Evolutionary conservation across 2,797 vertebrate genomes (phyloP).

Genomic region (Myotis pilosus): DNA sequence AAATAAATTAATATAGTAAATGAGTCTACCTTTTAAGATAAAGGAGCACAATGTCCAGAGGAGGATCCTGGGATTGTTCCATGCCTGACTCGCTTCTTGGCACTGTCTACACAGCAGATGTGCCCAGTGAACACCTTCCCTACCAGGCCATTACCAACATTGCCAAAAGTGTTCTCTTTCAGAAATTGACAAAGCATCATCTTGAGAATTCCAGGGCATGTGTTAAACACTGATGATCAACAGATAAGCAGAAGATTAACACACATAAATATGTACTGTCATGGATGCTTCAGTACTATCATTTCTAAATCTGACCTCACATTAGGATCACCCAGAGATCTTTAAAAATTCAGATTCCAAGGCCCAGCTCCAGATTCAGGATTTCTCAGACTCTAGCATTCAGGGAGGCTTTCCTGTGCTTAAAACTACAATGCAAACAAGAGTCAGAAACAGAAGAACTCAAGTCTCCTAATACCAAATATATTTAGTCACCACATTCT

Average conservation of each 20-base stretch:
- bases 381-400: not conserved
- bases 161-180: not conserved
- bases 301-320: not conserved
- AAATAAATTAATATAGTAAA: not conserved
- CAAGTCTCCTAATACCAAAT: not conserved
- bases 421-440: not conserved
- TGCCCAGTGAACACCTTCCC: not conserved
- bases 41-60: not conserved
- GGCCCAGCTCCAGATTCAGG: not conserved
- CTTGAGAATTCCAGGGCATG: not conserved
- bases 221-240: not conserved
- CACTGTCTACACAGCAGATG: not conserved
- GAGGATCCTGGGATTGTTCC: not conserved
- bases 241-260: not conserved
- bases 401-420: not conserved
- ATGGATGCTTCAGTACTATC: not conserved
- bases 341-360: not conserved
- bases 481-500: not conserved
- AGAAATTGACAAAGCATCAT: not conserved
- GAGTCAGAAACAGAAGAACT: not conserved
- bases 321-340: not conserved
- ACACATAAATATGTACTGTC: too few species aligned
- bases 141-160: not conserved
- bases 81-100: not conserved
- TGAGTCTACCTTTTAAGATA: not conserved